These are phyloP conservation scores for Prunella strophiata DNA, from an alignment of 2,797 vertebrate species.

Conservation along the genomic window DNA sequence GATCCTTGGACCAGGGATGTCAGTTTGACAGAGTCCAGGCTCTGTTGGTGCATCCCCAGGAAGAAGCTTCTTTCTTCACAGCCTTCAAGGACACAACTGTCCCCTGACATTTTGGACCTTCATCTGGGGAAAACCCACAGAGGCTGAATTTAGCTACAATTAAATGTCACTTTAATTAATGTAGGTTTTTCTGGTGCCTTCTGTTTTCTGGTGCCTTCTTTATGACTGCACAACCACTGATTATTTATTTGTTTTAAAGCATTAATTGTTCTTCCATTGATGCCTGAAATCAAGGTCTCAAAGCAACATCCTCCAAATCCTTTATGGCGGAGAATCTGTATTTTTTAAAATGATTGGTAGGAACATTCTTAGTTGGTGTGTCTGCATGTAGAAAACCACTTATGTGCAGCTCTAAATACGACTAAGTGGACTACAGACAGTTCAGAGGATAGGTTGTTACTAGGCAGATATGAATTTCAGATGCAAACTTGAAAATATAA, in stretches of 20 bases:
- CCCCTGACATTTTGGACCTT: background rate
- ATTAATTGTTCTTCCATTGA: background rate
- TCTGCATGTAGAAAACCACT: background rate
- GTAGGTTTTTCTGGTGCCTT: background rate
- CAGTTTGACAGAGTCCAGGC: background rate
- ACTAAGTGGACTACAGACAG: background rate
- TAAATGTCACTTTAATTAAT: background rate
- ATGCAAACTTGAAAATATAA: conserved; percentile 14
- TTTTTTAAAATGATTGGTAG: background rate
- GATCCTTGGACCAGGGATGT: background rate
- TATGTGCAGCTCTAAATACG: background rate
- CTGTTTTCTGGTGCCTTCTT: no score
- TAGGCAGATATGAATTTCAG: conserved; percentile 20
- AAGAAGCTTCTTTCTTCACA: background rate
- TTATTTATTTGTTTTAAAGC: background rate
- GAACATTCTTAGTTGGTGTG: background rate
- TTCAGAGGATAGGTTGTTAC: conserved; percentile 7
- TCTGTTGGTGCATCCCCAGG: background rate
- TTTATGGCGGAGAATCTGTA: background rate
- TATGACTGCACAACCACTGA: background rate
- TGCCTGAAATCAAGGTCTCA: conserved; percentile 21
- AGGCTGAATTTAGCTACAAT: background rate
- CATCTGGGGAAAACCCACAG: background rate
- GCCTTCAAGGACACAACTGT: background rate
- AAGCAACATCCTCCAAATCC: background rate